phyloP scores from a whole-genome alignment of 2,888 invertebrate species.

The Hecatera dysodea region DNA sequence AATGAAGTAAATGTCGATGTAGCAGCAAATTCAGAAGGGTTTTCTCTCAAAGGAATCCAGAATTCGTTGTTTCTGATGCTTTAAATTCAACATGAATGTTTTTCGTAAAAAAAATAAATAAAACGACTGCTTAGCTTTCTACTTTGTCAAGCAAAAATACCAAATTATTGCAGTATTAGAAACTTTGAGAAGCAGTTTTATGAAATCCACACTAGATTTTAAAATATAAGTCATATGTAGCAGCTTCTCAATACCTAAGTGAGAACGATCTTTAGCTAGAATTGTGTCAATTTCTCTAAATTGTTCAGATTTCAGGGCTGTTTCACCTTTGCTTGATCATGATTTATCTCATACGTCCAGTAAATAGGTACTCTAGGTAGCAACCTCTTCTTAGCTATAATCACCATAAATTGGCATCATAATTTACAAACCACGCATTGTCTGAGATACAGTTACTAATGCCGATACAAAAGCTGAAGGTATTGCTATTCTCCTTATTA shows the following conservation, averaged over 20 bases:
- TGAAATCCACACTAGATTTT: too few species aligned
- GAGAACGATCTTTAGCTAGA: background rate
- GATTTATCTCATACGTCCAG: slow-evolving; percentile 11
- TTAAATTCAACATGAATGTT: too few species aligned
- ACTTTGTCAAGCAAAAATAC: slow-evolving; percentile 9
- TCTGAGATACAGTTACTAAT: slow-evolving; percentile 26
- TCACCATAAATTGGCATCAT: slow-evolving; percentile 32
- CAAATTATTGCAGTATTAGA: background rate
- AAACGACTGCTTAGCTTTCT: slow-evolving; percentile 12
- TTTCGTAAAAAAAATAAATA: background rate
- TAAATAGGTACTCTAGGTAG: background rate
- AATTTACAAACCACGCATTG: slow-evolving; percentile 26
- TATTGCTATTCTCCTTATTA: slow-evolving; percentile 35
- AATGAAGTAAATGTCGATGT: too few species aligned
- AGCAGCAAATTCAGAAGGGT: too few species aligned
- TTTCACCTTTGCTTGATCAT: background rate
- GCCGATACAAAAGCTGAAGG: slow-evolving; percentile 32
- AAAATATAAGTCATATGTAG: too few species aligned
- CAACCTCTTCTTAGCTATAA: slow-evolving; percentile 13
- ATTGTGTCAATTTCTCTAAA: background rate
- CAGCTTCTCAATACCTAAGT: too few species aligned
- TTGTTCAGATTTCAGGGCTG: background rate
- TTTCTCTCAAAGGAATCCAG: too few species aligned
- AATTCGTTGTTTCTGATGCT: too few species aligned
- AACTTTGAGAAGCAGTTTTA: too few species aligned